phyloP scores from a whole-genome alignment of 1,140 invertebrate species.

The Pectinophora gossypiella region DNA sequence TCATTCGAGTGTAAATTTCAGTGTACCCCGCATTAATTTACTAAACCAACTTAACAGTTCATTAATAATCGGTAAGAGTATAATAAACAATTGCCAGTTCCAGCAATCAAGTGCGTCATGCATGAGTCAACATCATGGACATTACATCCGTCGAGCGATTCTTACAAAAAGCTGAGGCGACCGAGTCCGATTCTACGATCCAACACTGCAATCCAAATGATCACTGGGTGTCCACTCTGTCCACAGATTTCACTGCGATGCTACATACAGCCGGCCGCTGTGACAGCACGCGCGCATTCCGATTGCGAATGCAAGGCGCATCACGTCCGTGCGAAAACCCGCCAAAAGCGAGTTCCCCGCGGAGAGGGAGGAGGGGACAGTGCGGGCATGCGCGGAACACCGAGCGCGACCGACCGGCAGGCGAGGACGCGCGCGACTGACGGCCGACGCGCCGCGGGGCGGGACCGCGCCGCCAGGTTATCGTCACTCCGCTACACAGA shows the following conservation, averaged over 20 bases:
- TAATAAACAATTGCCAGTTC: constrained; percentile 50
- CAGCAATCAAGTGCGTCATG: constrained; percentile 67
- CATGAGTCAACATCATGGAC: constrained; percentile 70
- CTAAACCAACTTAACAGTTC: no score
- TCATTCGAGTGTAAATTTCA: no score
- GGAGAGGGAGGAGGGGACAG: constrained; percentile 8
- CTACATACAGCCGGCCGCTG: constrained; percentile 23
- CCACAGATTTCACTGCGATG: constrained; percentile 56
- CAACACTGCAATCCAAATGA: constrained; percentile 73
- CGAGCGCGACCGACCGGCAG: constrained; percentile 35
- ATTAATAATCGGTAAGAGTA: background rate
- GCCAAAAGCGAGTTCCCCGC: constrained; percentile 57
- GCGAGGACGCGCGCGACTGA: constrained; percentile 58
- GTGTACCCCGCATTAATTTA: no score
- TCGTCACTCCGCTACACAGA: constrained; percentile 66
- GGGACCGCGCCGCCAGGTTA: constrained; percentile 63
- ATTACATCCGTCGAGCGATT: constrained; percentile 52
- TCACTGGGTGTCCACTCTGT: constrained; percentile 36
- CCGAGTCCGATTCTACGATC: constrained; percentile 53
- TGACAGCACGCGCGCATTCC: constrained; percentile 55
- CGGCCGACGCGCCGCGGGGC: constrained; percentile 43
- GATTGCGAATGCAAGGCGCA: constrained; percentile 42
- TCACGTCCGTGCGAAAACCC: constrained; percentile 61
- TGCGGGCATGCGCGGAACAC: constrained; percentile 11
- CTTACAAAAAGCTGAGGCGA: constrained; percentile 51